Percentiles rank a stretch among this genome's conserved stretches.
Conservation (phyloP, 2,113 vertebrate genomes). For the Salvelinus namaycush region DNA sequence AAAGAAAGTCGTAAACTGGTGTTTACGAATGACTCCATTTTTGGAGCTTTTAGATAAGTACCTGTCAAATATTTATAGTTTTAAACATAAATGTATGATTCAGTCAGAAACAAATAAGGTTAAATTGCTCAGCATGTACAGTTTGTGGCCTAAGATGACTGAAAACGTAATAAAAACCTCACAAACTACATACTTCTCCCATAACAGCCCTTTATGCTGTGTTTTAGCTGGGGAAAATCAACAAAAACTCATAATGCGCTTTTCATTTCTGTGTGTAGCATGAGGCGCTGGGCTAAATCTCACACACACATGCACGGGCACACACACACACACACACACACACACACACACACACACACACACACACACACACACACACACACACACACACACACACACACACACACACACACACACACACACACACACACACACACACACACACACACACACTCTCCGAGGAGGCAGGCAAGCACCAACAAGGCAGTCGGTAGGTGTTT, state of each 20-base stretch:
- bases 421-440: slow-evolving; percentile 9
- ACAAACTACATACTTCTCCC: slow-evolving; percentile 38
- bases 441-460: neutral
- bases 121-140: slow-evolving; percentile 20
- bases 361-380: slow-evolving; percentile 47
- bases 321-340: slow-evolving; percentile 10
- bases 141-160: neutral
- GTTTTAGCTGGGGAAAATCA: slow-evolving; percentile 57
- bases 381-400: slow-evolving; percentile 18
- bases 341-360: slow-evolving; percentile 44
- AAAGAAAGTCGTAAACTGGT: neutral
- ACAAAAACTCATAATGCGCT: slow-evolving; percentile 61
- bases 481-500: slow-evolving; percentile 34
- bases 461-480: slow-evolving; percentile 1
- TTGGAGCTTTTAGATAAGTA: no score
- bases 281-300: slow-evolving; percentile 54
- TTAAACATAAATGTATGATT: neutral
- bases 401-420: slow-evolving; percentile 9
- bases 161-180: slow-evolving; percentile 4
- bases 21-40: neutral
- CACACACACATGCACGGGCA: slow-evolving; percentile 47
- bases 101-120: neutral
- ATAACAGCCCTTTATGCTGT: slow-evolving; percentile 48
- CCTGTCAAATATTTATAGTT: neutral
- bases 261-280: slow-evolving; percentile 65